Conservation (phyloP, 2,797 vertebrate species). For the Semaprochilodus insignis region DNA sequence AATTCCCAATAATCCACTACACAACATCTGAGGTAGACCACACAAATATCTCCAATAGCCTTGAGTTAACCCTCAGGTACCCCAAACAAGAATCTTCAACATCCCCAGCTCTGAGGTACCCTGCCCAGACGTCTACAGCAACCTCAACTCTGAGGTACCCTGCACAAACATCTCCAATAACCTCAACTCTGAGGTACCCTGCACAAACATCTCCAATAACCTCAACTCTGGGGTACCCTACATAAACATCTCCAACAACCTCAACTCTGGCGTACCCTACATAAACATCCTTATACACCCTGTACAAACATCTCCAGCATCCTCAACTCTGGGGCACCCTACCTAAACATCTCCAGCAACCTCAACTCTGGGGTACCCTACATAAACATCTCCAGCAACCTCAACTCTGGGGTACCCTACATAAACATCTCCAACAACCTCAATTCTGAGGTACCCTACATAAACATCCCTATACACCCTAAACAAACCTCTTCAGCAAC, state of each 20-base stretch:
- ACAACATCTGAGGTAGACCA: too few species aligned
- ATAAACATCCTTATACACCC: too few species aligned
- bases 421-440: neutral
- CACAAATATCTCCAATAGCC: conserved; percentile 85
- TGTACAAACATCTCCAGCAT: neutral
- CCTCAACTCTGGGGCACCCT: neutral
- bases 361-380: neutral
- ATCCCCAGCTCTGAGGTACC: neutral
- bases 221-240: neutral
- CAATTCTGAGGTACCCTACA: neutral
- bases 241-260: neutral
- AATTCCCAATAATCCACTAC: too few species aligned
- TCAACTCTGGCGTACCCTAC: neutral
- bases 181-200: neutral
- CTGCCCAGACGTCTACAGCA: too few species aligned
- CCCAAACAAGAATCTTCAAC: neutral
- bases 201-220: neutral
- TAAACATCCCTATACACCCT: neutral
- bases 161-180: neutral
- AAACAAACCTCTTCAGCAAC: neutral
- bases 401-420: neutral
- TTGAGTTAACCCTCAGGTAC: conserved; percentile 92
- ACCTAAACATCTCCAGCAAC: neutral
- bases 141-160: neutral
- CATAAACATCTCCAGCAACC: neutral